Evolutionary conservation across 2,888 invertebrate genomes (phyloP).

Genomic region (Poecilobothrus nobilitatus): DNA sequence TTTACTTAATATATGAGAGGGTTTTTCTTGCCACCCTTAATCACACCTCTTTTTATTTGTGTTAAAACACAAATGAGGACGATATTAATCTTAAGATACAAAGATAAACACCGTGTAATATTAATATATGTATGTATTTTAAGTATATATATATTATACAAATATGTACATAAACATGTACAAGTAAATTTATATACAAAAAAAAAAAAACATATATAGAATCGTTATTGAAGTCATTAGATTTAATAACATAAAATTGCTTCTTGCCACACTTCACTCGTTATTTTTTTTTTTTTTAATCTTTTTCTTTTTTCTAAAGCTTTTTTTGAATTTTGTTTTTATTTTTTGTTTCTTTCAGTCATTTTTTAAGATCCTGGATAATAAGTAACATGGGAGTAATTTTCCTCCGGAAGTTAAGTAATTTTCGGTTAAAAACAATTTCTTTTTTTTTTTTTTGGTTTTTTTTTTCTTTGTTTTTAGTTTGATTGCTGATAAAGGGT

Average conservation of each 20-base stretch:
- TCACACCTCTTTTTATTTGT: too few relatives aligned
- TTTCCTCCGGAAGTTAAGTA: constrained; percentile 6
- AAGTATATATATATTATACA: too few relatives aligned
- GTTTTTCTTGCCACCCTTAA: background rate
- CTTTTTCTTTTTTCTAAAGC: background rate
- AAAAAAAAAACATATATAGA: background rate
- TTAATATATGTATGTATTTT: background rate
- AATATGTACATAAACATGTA: too few relatives aligned
- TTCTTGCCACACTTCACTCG: background rate
- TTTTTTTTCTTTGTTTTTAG: too few relatives aligned
- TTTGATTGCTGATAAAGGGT: too few relatives aligned
- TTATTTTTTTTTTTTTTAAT: background rate
- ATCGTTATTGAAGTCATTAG: background rate
- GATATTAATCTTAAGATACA: constrained; percentile 1
- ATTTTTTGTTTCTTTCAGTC: background rate
- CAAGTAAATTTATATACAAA: too few relatives aligned
- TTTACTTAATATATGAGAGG: too few relatives aligned
- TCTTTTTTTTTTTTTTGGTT: background rate
- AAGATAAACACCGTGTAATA: background rate
- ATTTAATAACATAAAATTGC: constrained; percentile 4
- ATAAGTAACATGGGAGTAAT: constrained; percentile 6
- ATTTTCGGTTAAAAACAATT: constrained; percentile 2
- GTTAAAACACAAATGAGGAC: background rate
- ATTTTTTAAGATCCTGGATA: background rate
- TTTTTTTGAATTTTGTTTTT: background rate